Base-by-base conservation (phyloP, 2,797 vertebrate species). In the Glossophaga mutica region DNA sequence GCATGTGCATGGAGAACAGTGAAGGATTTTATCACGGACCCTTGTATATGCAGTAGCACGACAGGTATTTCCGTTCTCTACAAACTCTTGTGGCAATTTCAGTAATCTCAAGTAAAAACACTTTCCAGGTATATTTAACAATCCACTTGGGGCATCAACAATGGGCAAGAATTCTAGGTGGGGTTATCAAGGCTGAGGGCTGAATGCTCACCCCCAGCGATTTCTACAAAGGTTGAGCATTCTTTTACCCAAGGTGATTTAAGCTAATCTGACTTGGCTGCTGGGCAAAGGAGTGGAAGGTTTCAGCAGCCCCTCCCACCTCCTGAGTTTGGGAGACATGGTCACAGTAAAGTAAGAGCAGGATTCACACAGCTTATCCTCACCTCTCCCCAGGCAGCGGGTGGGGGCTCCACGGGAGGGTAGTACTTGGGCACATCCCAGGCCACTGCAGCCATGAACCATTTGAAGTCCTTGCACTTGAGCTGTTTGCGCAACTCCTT, bases 371-470 rank as follows among this genome's bases (percentile, higher is more conserved):
- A 26, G 5, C 6, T 3, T 32, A 11, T 89, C 88, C 98, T 98
- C 96, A 99, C 99, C 99, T 99, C 99, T 46, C 99, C 99, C 99
- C 99, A 99, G 87, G 99, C 99, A 2, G 99, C 99, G 55, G 99
- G 98, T 14, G 98, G 98, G 85, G 99, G 99, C 96, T 99, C 99
- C 97, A 99, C 99, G 6, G 99, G 99, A 89, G 99, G 99, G 96
- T 99, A 99, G 95, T 99, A 99, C 97, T 99, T 99, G 8, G 99
- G 99, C 92, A 99, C 98, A 71, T 99, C 99, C 99, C 99, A 99
- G 95, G 99, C 99, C 98, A 99, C 99, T 0, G 98, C 98, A 81
- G 98, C 98, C 99, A 99, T 99, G 98, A 99, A 99, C 99, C 99
- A 99, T 93, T 99, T 99, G 98, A 99, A 99, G 97, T 99, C 99